Evolutionary conservation across 2,888 invertebrate species (phyloP).

Genomic region (Saturnia pavonia): DNA sequence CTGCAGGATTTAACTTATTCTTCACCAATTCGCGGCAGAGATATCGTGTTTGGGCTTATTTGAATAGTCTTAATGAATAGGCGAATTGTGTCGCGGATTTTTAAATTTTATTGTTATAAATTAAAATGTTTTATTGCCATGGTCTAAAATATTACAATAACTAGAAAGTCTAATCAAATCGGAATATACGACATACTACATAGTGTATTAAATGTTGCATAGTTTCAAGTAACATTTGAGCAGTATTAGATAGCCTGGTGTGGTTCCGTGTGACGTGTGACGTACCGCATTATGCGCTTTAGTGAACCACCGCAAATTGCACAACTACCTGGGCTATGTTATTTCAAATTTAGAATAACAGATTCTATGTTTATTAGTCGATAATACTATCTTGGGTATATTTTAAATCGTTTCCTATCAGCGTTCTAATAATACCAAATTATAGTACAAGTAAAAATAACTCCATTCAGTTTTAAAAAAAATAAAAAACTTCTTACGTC

Average conservation of each 20-base stretch:
- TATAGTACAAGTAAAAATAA: no score
- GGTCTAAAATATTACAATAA: background rate
- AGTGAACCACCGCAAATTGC: conserved; percentile 54
- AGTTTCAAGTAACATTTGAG: conserved; percentile 66
- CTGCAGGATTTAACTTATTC: no score
- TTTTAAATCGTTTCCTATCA: background rate
- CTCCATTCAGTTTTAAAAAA: no score
- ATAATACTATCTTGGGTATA: background rate
- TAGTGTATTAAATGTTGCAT: conserved; percentile 12
- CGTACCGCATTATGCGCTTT: conserved; percentile 70
- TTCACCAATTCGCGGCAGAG: no score
- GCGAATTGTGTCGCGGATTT: no score
- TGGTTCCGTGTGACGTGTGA: conserved; percentile 37
- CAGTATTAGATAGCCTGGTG: conserved; percentile 64
- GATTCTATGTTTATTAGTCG: background rate
- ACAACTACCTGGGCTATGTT: background rate
- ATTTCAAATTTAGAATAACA: background rate
- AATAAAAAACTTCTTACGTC: no score
- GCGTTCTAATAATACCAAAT: background rate
- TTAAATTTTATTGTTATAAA: no score
- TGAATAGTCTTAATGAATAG: no score
- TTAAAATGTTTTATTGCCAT: background rate
- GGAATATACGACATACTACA: background rate
- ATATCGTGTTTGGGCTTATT: no score
- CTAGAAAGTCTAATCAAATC: background rate